Percentiles rank a stretch among this genome's conserved stretches.
phyloP scores from a whole-genome alignment of 2,113 vertebrate species.

The Lampris incognitus region DNA sequence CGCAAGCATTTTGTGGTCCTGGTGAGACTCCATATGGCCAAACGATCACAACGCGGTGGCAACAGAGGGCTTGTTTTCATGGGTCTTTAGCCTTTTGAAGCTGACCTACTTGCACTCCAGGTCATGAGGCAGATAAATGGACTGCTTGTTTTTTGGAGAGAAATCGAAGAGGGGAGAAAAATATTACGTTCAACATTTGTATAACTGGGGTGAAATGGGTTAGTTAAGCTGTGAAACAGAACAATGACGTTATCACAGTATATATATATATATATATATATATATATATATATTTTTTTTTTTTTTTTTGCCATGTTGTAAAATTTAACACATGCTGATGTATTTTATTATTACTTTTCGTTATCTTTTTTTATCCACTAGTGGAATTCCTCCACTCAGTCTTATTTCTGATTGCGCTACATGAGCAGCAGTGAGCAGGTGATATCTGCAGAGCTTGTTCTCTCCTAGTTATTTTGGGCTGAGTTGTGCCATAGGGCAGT shows the following conservation, averaged over 20 bases:
- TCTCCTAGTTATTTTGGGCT: neutral
- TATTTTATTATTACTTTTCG: no score
- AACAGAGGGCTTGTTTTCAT: conserved; percentile 48
- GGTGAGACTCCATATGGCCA: conserved; percentile 61
- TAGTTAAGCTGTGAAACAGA: no score
- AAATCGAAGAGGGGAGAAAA: neutral
- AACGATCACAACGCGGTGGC: conserved; percentile 31
- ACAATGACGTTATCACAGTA: no score
- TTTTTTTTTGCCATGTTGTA: no score
- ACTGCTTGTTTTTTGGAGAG: neutral
- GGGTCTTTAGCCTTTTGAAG: conserved; percentile 55
- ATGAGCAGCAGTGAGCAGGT: neutral
- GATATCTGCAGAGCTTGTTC: neutral
- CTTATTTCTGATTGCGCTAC: neutral
- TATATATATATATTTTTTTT: no score
- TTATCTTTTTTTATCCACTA: no score
- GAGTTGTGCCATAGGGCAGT: conserved; percentile 2
- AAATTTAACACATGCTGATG: no score
- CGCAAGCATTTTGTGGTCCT: conserved; percentile 22
- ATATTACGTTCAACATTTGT: neutral
- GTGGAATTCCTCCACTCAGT: neutral
- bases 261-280: no score
- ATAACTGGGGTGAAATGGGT: neutral
- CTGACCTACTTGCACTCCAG: conserved; percentile 25
- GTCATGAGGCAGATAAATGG: neutral